These are phyloP conservation scores for Ginglymostoma cirratum DNA, from an alignment of 2,113 vertebrate genomes.

Conservation along the genomic window DNA sequence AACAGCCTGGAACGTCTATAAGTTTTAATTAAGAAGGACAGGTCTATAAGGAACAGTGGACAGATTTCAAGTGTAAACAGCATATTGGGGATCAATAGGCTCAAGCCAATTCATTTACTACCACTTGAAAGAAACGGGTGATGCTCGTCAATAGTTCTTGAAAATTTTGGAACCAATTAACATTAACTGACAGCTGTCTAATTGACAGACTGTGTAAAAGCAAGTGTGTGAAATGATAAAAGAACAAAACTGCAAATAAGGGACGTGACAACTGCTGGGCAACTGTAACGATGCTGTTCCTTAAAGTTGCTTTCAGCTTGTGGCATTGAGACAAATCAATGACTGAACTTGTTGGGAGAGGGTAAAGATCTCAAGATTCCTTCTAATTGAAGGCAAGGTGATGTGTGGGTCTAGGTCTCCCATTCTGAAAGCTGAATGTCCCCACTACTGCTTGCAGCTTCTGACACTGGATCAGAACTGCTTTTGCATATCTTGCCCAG, in stretches of 20 bases:
- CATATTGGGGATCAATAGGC: constrained; percentile 23
- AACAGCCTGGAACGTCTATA: background rate
- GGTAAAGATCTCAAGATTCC: background rate
- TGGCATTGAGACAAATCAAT: background rate
- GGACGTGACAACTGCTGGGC: background rate
- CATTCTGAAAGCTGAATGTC: background rate
- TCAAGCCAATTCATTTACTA: constrained; percentile 31
- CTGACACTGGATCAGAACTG: background rate
- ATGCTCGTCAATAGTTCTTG: background rate
- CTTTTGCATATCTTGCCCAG: background rate
- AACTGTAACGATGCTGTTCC: background rate
- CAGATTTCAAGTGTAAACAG: constrained; percentile 30
- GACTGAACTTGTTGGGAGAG: background rate
- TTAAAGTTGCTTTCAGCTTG: background rate
- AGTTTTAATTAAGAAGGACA: constrained; percentile 36
- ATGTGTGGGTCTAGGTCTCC: background rate
- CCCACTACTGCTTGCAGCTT: background rate
- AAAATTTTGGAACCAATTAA: constrained; percentile 21
- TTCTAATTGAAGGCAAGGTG: background rate
- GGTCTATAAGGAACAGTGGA: constrained; percentile 18
- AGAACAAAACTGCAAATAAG: background rate
- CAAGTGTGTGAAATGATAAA: background rate
- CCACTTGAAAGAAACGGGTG: constrained; percentile 14
- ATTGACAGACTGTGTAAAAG: constrained; percentile 27
- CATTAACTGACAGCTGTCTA: constrained; percentile 35